Evolutionary conservation across 1,140 invertebrate species (phyloP), one percentile per base, ranked within the genome.

Genomic region (Nilaparvata lugens): DNA sequence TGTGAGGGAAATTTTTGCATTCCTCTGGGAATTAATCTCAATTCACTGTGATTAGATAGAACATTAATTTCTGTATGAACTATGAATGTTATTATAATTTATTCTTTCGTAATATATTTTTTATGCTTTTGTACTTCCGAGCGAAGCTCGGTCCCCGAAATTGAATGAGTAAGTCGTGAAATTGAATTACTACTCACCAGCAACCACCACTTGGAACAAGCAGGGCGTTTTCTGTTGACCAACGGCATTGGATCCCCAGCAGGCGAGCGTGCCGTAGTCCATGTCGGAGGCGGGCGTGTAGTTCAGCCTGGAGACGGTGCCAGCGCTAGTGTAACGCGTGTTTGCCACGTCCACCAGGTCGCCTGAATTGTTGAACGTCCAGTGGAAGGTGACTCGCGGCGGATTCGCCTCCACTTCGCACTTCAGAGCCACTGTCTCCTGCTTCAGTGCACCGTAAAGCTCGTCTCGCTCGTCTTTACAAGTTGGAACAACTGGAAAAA

Each of bases 361-460:
- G 7, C 88, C 87, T 43, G 88, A 89, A 70, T 89, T 91, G 75
- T 92, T 91, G 77, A 93, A 91, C 43, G 88, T 90, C 90, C 90
- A 92, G 63, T 89, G 87, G 72, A 90, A 93, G 70, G 83, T 83
- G 65, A 86, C 81, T 11, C 85, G 78, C 0, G 87, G 80, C 9
- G 91, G 91, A 69, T 93, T 91, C 62, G 90, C 85, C 65, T 91
- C 89, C 59, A 94, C 89, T 65, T 88, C 83, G 71, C 91, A 95
- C 64, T 83, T 81, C 60, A 95, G 74, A 42, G 83, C 79, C 13
- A 92, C 84, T 13, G 87, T 90, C 73, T 93, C 91, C 69, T 91
- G 86, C 69, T 90, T 89, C 57, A 92, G 76, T 4, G 89, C 90
- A 1, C 91, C 90, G 58, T 87, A 83, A 4, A 91, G 78, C 70